Evolutionary conservation across 1,140 invertebrate species (phyloP).

Genomic region (Microplitis demolitor): DNA sequence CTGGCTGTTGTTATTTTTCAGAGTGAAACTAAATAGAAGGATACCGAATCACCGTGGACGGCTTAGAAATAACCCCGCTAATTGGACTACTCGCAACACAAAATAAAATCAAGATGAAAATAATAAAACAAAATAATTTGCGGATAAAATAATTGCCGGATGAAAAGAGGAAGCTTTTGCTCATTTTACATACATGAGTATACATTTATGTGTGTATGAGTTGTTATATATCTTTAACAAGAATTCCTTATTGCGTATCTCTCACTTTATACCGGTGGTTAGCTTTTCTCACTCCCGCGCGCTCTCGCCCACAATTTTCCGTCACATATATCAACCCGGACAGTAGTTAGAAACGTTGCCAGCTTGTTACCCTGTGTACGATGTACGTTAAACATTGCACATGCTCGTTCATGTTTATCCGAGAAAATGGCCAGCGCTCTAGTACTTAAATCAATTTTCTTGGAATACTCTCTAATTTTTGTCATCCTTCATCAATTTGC

Average conservation of each 20-base stretch:
- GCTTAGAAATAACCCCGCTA: slow-evolving; percentile 49
- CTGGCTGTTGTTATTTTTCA: background rate
- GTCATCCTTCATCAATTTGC: too few relatives aligned
- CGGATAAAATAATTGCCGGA: slow-evolving; percentile 48
- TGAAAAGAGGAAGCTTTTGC: background rate
- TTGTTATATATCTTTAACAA: slow-evolving; percentile 15
- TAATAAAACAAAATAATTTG: slow-evolving; percentile 43
- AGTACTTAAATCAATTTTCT: too few relatives aligned
- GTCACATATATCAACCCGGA: slow-evolving; percentile 59
- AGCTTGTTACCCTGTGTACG: slow-evolving; percentile 56
- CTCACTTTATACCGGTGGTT: background rate
- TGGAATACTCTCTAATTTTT: too few relatives aligned
- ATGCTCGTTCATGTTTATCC: slow-evolving; percentile 28
- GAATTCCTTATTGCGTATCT: slow-evolving; percentile 23
- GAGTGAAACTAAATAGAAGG: background rate
- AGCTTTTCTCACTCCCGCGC: slow-evolving; percentile 28
- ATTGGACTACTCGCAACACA: slow-evolving; percentile 49
- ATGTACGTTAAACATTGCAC: slow-evolving; percentile 24
- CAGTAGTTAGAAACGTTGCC: slow-evolving; percentile 60
- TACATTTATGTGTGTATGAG: background rate
- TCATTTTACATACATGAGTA: background rate
- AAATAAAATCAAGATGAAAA: too few relatives aligned
- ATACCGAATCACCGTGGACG: background rate
- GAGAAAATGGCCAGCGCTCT: slow-evolving; percentile 11
- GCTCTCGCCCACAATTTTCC: slow-evolving; percentile 58